phyloP scores from a whole-genome alignment of 2,888 invertebrate species.

The Melanotus villosus region DNA sequence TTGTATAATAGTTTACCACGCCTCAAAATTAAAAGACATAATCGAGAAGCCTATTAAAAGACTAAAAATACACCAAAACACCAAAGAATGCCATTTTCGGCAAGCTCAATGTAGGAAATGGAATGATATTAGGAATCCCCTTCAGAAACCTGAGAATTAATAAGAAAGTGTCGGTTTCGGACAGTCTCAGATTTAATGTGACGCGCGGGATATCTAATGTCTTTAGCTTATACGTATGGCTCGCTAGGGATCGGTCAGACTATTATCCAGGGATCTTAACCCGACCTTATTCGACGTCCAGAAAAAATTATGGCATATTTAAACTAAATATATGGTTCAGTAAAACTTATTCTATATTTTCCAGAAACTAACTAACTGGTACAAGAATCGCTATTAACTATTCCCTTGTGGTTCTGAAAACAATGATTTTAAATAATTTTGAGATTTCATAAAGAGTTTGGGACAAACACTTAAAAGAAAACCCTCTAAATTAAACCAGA shows the following conservation, averaged over 20 bases:
- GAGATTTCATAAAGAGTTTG: too few relatives aligned
- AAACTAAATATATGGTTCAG: constrained; percentile 55
- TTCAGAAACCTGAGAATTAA: constrained; percentile 21
- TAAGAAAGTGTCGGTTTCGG: constrained; percentile 20
- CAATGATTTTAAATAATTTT: too few relatives aligned
- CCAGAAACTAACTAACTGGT: not conserved
- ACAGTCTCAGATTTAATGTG: constrained; percentile 52
- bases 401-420: not conserved
- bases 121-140: not conserved
- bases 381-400: not conserved
- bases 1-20: too few relatives aligned
- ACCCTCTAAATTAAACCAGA: too few relatives aligned
- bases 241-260: constrained; percentile 53
- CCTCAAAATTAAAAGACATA: too few relatives aligned
- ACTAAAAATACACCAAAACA: too few relatives aligned
- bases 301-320: constrained; percentile 57
- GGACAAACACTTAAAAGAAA: too few relatives aligned
- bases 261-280: constrained; percentile 53
- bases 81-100: not conserved
- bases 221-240: constrained; percentile 58
- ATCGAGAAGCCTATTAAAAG: too few relatives aligned
- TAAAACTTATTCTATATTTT: constrained; percentile 25
- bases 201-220: constrained; percentile 59
- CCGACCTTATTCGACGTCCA: constrained; percentile 35
- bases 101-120: not conserved